Conservation (phyloP, 2,113 vertebrate species). For the Noctilio leporinus region DNA sequence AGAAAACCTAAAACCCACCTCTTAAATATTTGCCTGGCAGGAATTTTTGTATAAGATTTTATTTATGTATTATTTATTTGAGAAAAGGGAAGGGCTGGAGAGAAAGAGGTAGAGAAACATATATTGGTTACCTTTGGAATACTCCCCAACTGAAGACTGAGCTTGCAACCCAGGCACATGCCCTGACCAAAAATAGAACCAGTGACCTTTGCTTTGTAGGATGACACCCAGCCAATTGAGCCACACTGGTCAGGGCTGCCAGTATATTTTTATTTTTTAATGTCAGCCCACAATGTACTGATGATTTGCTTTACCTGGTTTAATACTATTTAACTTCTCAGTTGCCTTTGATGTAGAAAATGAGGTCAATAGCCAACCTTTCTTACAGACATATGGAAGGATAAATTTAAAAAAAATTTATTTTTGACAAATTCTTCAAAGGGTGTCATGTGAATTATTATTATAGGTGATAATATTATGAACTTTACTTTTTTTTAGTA, state of each 20-base stretch:
- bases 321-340: neutral
- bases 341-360: constrained; percentile 17
- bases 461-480: neutral
- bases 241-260: neutral
- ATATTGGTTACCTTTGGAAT: too few species aligned
- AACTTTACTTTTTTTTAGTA: neutral
- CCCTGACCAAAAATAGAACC: too few species aligned
- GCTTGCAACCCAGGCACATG: too few species aligned
- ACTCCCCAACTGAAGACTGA: too few species aligned
- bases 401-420: constrained; percentile 23
- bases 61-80: too few species aligned
- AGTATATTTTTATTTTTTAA: neutral
- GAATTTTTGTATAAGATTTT: neutral
- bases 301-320: neutral
- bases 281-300: neutral
- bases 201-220: too few species aligned
- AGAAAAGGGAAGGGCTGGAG: too few species aligned
- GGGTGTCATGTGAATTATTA: neutral
- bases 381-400: neutral
- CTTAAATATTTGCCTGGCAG: neutral
- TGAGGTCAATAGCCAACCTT: neutral
- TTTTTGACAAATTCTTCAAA: neutral
- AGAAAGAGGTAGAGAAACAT: too few species aligned
- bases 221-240: too few species aligned
- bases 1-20: neutral